Evolutionary conservation across 2,888 invertebrate genomes (phyloP).

Genomic region (Cryptosula pallasiana): DNA sequence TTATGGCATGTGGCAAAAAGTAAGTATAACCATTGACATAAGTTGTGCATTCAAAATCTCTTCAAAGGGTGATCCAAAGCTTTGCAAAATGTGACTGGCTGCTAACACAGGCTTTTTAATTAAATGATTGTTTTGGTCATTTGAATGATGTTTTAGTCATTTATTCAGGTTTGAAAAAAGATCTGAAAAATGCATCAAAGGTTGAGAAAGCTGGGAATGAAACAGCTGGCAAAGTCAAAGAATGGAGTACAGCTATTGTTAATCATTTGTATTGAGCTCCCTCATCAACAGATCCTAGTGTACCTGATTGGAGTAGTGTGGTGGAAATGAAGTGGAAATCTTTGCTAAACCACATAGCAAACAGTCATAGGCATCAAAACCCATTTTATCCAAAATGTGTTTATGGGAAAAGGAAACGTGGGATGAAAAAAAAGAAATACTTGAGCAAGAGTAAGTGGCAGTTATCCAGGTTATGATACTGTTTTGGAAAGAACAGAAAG

Average conservation of each 20-base stretch:
- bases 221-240: too few relatives aligned
- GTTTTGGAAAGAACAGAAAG: too few relatives aligned
- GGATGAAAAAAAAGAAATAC: neutral
- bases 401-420: neutral
- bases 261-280: neutral
- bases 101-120: too few relatives aligned
- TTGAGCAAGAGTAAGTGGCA: neutral
- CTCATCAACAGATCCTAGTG: neutral
- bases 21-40: too few relatives aligned
- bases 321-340: neutral
- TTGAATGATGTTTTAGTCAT: too few relatives aligned
- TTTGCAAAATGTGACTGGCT: too few relatives aligned
- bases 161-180: neutral
- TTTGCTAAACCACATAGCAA: neutral
- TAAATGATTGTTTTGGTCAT: too few relatives aligned
- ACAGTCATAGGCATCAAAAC: neutral
- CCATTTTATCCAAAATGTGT: neutral
- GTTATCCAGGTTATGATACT: too few relatives aligned
- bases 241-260: neutral
- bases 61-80: too few relatives aligned
- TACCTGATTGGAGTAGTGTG: neutral
- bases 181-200: too few relatives aligned
- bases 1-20: too few relatives aligned
- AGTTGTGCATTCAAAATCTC: too few relatives aligned
- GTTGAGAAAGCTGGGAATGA: neutral